These are phyloP conservation scores for Pterocles orientalis DNA, from an alignment of 2,113 vertebrate genomes.

Conservation along the genomic window DNA sequence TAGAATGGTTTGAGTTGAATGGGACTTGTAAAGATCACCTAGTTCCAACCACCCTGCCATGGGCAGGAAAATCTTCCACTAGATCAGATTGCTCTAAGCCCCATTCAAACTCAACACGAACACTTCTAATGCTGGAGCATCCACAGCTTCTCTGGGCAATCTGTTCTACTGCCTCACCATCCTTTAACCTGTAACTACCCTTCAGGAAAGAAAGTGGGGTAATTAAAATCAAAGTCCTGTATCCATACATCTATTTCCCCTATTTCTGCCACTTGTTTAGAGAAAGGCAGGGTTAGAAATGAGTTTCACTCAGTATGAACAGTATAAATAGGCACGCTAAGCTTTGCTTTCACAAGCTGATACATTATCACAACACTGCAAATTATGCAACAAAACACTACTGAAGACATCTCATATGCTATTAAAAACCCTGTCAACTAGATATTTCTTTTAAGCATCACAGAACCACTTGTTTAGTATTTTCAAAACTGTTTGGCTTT, in stretches of 20 bases:
- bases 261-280: neutral
- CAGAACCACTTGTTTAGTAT: neutral
- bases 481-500: neutral
- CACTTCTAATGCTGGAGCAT: neutral
- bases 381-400: neutral
- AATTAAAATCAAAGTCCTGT: slow-evolving; percentile 17
- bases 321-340: neutral
- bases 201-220: neutral
- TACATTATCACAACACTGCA: neutral
- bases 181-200: neutral
- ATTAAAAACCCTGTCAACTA: neutral
- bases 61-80: neutral
- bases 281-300: neutral
- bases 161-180: neutral
- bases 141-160: neutral
- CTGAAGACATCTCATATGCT: neutral
- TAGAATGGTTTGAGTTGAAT: neutral
- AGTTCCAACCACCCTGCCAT: neutral
- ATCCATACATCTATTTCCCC: neutral
- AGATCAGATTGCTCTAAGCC: neutral
- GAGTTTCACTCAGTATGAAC: neutral
- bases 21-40: neutral
- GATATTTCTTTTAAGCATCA: neutral
- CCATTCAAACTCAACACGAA: neutral
- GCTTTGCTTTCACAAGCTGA: slow-evolving; percentile 4